Evolutionary conservation across 2,797 vertebrate species (phyloP).

Genomic region (Amazonetta brasiliensis): DNA sequence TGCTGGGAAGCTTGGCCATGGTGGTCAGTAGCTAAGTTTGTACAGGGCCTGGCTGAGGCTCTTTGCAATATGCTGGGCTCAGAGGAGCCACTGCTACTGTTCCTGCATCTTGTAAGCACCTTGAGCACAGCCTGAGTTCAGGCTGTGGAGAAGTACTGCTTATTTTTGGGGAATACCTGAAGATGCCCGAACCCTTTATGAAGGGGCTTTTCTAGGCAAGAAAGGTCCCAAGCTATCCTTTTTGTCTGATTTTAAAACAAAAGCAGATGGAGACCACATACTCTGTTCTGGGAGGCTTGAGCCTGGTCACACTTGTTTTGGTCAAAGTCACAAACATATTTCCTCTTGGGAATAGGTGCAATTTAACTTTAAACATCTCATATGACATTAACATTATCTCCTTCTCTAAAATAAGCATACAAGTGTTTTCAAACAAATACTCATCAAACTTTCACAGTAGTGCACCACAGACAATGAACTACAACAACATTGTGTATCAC

Average conservation of each 20-base stretch:
- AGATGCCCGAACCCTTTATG: not conserved
- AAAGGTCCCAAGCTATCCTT: not conserved
- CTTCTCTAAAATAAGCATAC: not conserved
- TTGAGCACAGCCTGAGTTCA: not conserved
- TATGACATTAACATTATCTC: not conserved
- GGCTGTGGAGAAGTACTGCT: not conserved
- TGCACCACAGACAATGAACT: not conserved
- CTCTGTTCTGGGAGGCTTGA: not conserved
- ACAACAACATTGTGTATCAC: not conserved
- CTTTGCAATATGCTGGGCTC: not conserved
- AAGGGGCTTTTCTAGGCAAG: not conserved
- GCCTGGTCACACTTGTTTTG: not conserved
- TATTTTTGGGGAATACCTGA: not conserved
- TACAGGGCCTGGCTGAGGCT: not conserved
- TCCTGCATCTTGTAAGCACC: not conserved
- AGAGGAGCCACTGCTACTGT: fast-evolving
- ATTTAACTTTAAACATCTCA: not conserved
- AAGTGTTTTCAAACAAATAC: not conserved
- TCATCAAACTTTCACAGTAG: not conserved
- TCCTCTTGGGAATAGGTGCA: not conserved
- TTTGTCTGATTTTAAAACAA: not conserved
- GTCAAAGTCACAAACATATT: not conserved
- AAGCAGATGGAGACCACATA: not conserved
- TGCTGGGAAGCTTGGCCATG: fast-evolving
- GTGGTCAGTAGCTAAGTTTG: not conserved